Evolutionary conservation across 2,797 vertebrate species (phyloP).

Genomic region (Chaetophractus vellerosus): DNA sequence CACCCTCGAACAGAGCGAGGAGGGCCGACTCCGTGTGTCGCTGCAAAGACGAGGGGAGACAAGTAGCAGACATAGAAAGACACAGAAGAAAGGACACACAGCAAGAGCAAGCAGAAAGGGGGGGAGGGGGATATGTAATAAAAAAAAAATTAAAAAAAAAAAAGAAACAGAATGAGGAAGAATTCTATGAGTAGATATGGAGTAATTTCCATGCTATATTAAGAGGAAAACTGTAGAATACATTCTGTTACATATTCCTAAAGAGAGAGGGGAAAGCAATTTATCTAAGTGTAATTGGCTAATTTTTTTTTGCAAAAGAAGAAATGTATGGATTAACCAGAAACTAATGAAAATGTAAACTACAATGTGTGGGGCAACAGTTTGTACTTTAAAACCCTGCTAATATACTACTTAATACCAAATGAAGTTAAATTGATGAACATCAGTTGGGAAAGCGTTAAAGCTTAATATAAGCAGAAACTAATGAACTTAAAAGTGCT

Average conservation of each 20-base stretch:
- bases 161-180: neutral
- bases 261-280: neutral
- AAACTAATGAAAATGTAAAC: neutral
- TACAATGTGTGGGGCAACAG: neutral
- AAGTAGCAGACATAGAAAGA: no score
- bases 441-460: neutral
- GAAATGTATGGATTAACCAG: neutral
- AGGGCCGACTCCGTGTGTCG: no score
- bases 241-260: neutral
- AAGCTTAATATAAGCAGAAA: neutral
- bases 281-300: neutral
- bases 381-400: neutral
- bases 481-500: neutral
- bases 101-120: no score
- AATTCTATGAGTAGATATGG: neutral
- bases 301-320: neutral
- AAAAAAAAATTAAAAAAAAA: no score
- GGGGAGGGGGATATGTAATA: no score
- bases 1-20: no score
- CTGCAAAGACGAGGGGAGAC: no score
- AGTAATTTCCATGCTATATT: neutral
- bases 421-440: constrained; percentile 10
- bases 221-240: neutral
- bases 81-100: no score
- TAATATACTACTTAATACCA: neutral